Evolutionary conservation across 2,888 invertebrate species (phyloP).

Genomic region (Parascotia fuliginaria): DNA sequence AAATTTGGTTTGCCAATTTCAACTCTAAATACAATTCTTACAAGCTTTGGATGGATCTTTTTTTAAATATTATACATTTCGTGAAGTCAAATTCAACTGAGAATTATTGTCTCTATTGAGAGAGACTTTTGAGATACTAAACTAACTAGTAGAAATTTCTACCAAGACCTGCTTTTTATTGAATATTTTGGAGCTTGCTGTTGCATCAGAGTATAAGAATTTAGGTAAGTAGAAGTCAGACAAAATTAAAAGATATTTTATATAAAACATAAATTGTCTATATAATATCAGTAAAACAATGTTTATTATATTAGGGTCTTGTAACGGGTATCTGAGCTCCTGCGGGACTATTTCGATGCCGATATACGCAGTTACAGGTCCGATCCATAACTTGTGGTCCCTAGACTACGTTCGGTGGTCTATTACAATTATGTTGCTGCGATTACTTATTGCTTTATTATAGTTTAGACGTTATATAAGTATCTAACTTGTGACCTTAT

Average conservation of each 20-base stretch:
- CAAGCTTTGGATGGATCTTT: too few relatives aligned
- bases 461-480: neutral
- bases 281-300: slow-evolving; percentile 15
- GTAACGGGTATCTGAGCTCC: slow-evolving; percentile 51
- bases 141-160: too few relatives aligned
- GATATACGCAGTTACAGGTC: slow-evolving; percentile 54
- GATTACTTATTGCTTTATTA: slow-evolving; percentile 35
- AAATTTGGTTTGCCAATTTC: too few relatives aligned
- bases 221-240: too few relatives aligned
- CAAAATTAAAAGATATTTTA: neutral
- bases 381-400: slow-evolving; percentile 56
- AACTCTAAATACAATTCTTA: too few relatives aligned
- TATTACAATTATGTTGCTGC: slow-evolving; percentile 54
- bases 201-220: too few relatives aligned
- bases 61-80: too few relatives aligned
- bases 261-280: neutral
- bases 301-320: slow-evolving; percentile 38
- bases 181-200: too few relatives aligned
- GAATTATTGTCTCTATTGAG: too few relatives aligned
- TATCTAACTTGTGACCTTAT: neutral
- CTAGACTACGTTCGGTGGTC: slow-evolving; percentile 51
- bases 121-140: too few relatives aligned
- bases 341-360: slow-evolving; percentile 55
- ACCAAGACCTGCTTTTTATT: too few relatives aligned
- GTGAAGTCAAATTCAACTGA: too few relatives aligned